A percentile compares a stretch with the other conserved stretches of the same genome.
phyloP scores from a whole-genome alignment of 2,888 invertebrate species.

The Pseudolycoriella hygida region DNA sequence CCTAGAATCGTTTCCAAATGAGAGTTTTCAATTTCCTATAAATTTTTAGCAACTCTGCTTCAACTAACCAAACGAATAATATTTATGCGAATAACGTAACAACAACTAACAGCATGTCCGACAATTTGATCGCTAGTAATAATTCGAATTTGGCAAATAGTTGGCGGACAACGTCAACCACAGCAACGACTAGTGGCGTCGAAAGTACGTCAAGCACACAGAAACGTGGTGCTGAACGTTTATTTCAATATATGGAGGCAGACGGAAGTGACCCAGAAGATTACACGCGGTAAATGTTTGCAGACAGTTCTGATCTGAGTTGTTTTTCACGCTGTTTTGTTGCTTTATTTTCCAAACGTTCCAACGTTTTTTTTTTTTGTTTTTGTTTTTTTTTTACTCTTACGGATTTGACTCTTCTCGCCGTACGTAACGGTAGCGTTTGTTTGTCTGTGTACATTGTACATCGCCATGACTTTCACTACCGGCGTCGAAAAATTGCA shows the following conservation, averaged over 20 bases:
- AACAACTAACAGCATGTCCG: constrained; percentile 28
- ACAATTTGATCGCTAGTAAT: constrained; percentile 15
- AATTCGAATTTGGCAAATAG: background rate
- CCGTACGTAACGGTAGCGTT: too few species aligned
- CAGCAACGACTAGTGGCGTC: constrained; percentile 16
- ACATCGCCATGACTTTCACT: too few species aligned
- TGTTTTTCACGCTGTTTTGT: constrained; percentile 8
- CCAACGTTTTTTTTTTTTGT: background rate
- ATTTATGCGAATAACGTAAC: constrained; percentile 11
- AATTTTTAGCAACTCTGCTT: background rate
- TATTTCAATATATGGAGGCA: constrained; percentile 58
- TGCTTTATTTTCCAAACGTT: constrained; percentile 8
- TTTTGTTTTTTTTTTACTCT: background rate
- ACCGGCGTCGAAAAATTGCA: too few species aligned
- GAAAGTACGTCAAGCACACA: constrained; percentile 22
- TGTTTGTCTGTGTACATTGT: too few species aligned
- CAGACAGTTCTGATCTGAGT: constrained; percentile 4
- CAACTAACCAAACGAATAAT: background rate
- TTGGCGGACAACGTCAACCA: constrained; percentile 16
- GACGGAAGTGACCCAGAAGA: constrained; percentile 47
- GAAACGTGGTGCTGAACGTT: constrained; percentile 45
- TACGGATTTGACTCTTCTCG: too few species aligned
- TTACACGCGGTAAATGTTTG: constrained; percentile 25
- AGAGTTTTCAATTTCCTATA: too few species aligned
- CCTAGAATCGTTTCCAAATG: too few species aligned